Conservation (phyloP, 2,113 vertebrate genomes). For the Acanthisitta chloris region DNA sequence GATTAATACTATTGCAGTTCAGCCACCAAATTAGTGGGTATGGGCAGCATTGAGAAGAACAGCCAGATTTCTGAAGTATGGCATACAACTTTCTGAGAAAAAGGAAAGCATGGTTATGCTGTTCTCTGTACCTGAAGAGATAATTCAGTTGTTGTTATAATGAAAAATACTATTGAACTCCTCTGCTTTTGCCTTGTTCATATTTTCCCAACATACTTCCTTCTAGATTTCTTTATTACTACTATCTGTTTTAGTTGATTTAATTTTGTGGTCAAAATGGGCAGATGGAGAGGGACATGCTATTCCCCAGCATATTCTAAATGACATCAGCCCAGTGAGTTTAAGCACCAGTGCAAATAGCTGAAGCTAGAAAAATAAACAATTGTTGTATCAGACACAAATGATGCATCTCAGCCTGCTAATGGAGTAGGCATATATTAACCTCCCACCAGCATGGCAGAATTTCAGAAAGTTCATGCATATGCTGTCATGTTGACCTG, state of each 20-base stretch:
- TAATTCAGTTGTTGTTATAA: background rate
- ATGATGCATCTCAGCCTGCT: background rate
- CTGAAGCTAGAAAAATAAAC: background rate
- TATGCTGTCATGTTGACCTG: background rate
- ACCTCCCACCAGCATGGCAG: background rate
- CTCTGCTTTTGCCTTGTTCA: background rate
- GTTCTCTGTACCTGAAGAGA: background rate
- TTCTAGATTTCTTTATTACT: background rate
- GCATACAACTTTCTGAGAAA: background rate
- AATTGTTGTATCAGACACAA: background rate
- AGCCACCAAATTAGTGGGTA: too few species aligned
- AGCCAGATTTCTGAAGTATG: background rate
- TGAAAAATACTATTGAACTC: background rate
- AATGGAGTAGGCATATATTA: background rate
- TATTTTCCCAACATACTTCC: background rate
- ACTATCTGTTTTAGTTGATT: background rate
- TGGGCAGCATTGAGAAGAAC: background rate
- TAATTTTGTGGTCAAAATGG: background rate
- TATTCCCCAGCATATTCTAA: background rate
- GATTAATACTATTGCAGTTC: fast-evolving
- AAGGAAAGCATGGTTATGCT: fast-evolving
- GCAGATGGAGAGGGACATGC: background rate
- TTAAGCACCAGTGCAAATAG: background rate
- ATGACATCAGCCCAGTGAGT: background rate
- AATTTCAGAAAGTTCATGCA: background rate